A percentile compares a stretch with the other conserved stretches of the same genome.
Evolutionary conservation across 2,888 invertebrate species (phyloP).

Genomic region (Drosophila quasianomalipes): DNA sequence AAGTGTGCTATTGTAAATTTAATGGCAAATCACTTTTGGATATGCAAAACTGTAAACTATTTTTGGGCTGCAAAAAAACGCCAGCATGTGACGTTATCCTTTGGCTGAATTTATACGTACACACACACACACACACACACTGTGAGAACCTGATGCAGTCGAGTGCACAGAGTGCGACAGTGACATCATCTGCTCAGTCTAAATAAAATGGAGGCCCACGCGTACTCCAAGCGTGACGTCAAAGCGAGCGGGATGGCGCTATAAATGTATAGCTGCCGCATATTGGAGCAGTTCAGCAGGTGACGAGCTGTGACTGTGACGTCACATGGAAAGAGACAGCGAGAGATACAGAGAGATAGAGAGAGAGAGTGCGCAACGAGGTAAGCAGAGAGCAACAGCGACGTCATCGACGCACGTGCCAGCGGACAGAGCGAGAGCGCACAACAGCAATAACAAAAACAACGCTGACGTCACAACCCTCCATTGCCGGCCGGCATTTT

Average conservation of each 20-base stretch:
- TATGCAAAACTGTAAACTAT: conserved; percentile 39
- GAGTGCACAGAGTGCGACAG: conserved; percentile 20
- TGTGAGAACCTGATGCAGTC: conserved; percentile 35
- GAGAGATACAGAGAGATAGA: conserved; percentile 1
- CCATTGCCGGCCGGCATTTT: conserved; percentile 55
- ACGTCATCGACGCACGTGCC: conserved; percentile 19
- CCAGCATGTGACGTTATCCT: conserved; percentile 57
- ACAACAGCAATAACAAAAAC: not conserved
- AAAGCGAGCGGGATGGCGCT: conserved; percentile 45
- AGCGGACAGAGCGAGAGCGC: not conserved
- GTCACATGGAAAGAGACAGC: conserved; percentile 53
- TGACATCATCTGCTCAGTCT: conserved; percentile 60
- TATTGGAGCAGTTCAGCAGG: conserved; percentile 30
- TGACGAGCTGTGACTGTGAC: conserved; percentile 35
- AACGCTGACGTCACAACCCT: conserved; percentile 17
- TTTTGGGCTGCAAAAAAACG: conserved; percentile 17
- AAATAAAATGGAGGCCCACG: conserved; percentile 1
- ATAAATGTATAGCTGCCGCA: not conserved
- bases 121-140: not conserved
- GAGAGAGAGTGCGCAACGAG: conserved; percentile 14
- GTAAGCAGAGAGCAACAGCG: conserved; percentile 14
- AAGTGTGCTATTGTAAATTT: not conserved
- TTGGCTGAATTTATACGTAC: conserved; percentile 56
- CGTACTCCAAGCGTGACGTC: conserved; percentile 49
- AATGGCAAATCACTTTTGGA: conserved; percentile 11